These are phyloP conservation scores for Hemibagrus guttatus DNA, from an alignment of 2,797 vertebrate genomes.

Conservation along the genomic window DNA sequence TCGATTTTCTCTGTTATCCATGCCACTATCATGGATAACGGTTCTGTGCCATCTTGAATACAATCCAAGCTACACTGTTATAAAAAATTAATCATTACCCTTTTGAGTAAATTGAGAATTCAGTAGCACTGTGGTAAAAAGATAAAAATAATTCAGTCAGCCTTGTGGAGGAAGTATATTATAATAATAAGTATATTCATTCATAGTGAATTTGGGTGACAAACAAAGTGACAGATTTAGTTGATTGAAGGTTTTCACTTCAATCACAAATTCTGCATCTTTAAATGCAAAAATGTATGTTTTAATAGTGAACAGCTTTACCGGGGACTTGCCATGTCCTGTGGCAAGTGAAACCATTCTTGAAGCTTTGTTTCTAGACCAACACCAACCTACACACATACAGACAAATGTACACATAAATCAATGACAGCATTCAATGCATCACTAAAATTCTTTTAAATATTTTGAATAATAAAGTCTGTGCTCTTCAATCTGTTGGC, in stretches of 20 bases:
- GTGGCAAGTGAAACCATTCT: slow-evolving; percentile 94
- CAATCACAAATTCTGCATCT: not conserved
- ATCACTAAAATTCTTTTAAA: not conserved
- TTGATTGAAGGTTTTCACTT: not conserved
- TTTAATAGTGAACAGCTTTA: slow-evolving; percentile 35
- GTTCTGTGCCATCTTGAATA: not conserved
- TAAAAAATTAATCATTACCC: not conserved
- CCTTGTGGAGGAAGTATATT: not conserved
- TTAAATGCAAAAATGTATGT: not conserved
- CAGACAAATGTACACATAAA: slow-evolving; percentile 1
- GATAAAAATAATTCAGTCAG: not conserved
- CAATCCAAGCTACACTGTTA: not conserved
- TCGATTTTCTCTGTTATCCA: not conserved
- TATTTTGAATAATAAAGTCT: not conserved
- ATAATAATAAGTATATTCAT: not conserved
- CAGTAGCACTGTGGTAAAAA: not conserved
- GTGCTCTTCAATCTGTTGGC: not conserved
- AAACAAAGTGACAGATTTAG: not conserved
- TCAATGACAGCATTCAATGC: not conserved
- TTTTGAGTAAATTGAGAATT: not conserved
- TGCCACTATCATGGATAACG: not conserved
- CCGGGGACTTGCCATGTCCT: slow-evolving; percentile 94
- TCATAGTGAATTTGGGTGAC: not conserved
- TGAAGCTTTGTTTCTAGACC: slow-evolving; percentile 92
- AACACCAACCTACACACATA: slow-evolving; percentile 82